phyloP scores from a whole-genome alignment of 2,113 vertebrate genomes.

The Oryzias melastigma region DNA sequence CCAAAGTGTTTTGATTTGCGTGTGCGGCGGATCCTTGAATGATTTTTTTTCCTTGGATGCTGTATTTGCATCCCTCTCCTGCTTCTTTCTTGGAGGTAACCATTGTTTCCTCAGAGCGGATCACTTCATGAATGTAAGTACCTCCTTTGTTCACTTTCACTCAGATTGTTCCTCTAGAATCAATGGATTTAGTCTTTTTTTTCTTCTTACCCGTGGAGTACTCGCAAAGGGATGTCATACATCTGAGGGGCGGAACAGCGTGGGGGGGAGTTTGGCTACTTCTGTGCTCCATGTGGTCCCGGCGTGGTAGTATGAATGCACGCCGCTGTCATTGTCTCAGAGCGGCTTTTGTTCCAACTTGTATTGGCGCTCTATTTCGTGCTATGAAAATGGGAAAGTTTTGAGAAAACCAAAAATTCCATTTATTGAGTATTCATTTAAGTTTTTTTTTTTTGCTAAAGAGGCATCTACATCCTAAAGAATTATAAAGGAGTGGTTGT shows the following conservation, averaged over 20 bases:
- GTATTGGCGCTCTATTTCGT: background rate
- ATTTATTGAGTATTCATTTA: background rate
- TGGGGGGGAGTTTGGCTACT: constrained; percentile 23
- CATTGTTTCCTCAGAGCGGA: constrained; percentile 39
- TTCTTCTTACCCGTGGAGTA: background rate
- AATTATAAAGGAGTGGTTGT: background rate
- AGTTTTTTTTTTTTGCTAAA: background rate
- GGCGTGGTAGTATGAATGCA: constrained; percentile 40
- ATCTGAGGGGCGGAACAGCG: constrained; percentile 26
- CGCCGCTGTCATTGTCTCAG: constrained; percentile 43
- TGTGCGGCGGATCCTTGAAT: constrained; percentile 40
- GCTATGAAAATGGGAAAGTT: background rate
- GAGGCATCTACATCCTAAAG: background rate
- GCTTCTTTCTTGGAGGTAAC: constrained; percentile 36
- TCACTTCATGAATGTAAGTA: constrained; percentile 64
- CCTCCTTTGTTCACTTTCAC: constrained; percentile 66
- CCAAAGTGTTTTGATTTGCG: constrained; percentile 65
- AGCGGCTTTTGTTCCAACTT: constrained; percentile 1
- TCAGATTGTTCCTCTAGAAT: constrained; percentile 35
- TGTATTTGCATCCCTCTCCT: constrained; percentile 16
- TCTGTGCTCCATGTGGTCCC: constrained; percentile 51
- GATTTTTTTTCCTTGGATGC: constrained; percentile 30
- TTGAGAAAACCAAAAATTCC: background rate
- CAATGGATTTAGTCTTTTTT: constrained; percentile 17
- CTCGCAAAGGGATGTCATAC: constrained; percentile 49